Evolutionary conservation across 2,888 invertebrate genomes (phyloP).

Genomic region (Anorthoa munda): DNA sequence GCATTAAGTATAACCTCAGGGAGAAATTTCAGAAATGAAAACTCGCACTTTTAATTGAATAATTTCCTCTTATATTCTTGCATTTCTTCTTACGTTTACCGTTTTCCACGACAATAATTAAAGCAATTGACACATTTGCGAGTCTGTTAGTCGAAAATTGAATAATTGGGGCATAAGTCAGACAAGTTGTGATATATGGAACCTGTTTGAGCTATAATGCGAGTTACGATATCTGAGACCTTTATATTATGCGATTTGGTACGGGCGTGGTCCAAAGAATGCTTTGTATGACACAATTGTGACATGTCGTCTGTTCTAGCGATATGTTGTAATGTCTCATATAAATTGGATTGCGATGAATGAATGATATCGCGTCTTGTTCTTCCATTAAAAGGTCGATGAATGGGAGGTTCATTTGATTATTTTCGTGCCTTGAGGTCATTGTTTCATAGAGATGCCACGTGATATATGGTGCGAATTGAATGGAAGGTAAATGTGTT

Average conservation of each 20-base stretch:
- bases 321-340: slow-evolving; percentile 47
- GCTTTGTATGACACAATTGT: slow-evolving; percentile 60
- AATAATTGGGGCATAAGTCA: slow-evolving; percentile 55
- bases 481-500: neutral
- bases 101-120: slow-evolving; percentile 51
- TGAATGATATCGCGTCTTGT: slow-evolving; percentile 43
- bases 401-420: slow-evolving; percentile 39
- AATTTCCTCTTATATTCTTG: slow-evolving; percentile 41
- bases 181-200: slow-evolving; percentile 61
- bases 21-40: slow-evolving; percentile 57
- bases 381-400: slow-evolving; percentile 45
- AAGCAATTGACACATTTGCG: slow-evolving; percentile 58
- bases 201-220: slow-evolving; percentile 62
- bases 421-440: slow-evolving; percentile 31
- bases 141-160: slow-evolving; percentile 50
- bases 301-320: slow-evolving; percentile 57
- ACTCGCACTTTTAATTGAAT: slow-evolving; percentile 54
- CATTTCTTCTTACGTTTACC: slow-evolving; percentile 46
- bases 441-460: neutral
- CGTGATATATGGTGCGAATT: neutral
- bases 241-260: slow-evolving; percentile 67
- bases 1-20: slow-evolving; percentile 29
- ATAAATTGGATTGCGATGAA: slow-evolving; percentile 51
- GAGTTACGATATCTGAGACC: slow-evolving; percentile 65
- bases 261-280: slow-evolving; percentile 65